These are phyloP conservation scores for Tinamus major DNA, from an alignment of 2,797 vertebrate genomes.

Conservation along the genomic window DNA sequence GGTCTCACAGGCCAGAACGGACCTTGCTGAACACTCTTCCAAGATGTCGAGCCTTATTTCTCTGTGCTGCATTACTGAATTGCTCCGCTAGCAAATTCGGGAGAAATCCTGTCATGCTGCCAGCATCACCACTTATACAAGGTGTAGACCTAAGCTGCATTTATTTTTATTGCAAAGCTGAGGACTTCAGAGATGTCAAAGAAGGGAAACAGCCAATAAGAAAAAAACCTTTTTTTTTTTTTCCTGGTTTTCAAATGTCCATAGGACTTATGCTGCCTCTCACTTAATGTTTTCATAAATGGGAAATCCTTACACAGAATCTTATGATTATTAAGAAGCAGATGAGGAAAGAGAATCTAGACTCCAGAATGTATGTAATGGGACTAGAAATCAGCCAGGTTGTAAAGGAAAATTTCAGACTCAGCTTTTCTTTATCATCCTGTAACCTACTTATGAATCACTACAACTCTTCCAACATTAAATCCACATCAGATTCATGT, in stretches of 20 bases:
- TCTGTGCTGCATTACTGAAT: neutral
- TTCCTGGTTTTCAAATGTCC: neutral
- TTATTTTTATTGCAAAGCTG: neutral
- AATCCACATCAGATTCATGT: neutral
- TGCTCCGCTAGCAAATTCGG: neutral
- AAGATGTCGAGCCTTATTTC: neutral
- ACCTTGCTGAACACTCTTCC: neutral
- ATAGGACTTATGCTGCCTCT: neutral
- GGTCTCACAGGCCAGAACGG: neutral
- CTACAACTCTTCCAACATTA: neutral
- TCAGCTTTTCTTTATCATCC: neutral
- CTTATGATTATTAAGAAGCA: neutral
- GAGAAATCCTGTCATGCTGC: neutral
- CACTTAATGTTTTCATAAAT: neutral
- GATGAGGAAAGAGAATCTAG: neutral
- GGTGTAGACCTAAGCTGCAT: neutral
- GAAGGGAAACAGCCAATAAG: neutral
- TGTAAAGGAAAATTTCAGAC: neutral
- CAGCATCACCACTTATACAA: neutral
- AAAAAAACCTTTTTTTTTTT: neutral
- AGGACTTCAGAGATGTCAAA: neutral
- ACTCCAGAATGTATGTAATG: neutral
- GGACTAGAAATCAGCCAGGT: neutral
- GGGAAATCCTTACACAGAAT: neutral
- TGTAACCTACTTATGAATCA: neutral